Evolutionary conservation across 2,888 invertebrate species (phyloP).

Genomic region (Clusia tigrina): DNA sequence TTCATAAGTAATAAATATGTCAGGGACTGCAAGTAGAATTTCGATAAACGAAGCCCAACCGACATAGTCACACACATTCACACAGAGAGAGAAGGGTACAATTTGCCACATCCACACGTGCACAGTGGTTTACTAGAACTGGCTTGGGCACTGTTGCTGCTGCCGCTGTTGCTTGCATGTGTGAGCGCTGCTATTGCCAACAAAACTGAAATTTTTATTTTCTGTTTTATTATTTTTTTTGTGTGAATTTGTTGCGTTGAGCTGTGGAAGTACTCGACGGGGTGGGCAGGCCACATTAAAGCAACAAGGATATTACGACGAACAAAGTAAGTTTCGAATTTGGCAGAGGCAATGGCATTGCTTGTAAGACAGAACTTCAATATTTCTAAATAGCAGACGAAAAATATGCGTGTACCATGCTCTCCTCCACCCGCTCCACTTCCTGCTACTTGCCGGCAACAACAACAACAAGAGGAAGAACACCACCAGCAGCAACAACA

Average conservation of each 20-base stretch:
- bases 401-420: neutral
- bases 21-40: neutral
- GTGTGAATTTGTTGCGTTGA: neutral
- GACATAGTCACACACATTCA: no score
- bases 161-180: neutral
- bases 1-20: conserved; percentile 2
- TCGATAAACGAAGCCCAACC: neutral
- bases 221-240: no score
- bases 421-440: neutral
- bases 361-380: neutral
- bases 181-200: no score
- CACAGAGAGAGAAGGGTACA: no score
- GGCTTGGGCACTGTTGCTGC: neutral
- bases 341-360: conserved; percentile 1
- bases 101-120: no score
- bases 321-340: neutral
- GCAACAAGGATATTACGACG: neutral
- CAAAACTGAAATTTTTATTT: no score
- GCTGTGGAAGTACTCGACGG: neutral
- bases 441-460: neutral
- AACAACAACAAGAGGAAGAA: neutral
- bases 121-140: neutral
- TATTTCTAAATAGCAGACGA: neutral
- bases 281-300: neutral
- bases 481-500: neutral